phyloP scores from a whole-genome alignment of 1,140 invertebrate genomes.

The Oryzaephilus surinamensis region DNA sequence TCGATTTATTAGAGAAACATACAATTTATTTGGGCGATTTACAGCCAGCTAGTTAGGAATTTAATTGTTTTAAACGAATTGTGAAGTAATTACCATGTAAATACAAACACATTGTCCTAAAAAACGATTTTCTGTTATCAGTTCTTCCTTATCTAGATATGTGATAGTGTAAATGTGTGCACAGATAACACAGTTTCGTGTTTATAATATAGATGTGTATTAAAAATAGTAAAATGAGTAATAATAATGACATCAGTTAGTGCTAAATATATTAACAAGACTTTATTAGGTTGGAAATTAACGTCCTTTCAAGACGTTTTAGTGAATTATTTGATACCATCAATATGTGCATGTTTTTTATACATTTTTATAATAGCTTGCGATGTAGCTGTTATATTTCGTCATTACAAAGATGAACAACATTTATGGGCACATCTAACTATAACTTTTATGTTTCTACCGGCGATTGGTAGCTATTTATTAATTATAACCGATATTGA shows the following conservation, averaged over 20 bases:
- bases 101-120: too few species aligned
- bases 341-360: constrained; percentile 34
- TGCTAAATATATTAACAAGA: constrained; percentile 10
- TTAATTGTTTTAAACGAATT: too few species aligned
- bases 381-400: constrained; percentile 39
- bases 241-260: too few species aligned
- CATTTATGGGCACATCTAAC: constrained; percentile 39
- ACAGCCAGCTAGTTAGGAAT: too few species aligned
- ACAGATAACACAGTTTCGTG: too few species aligned
- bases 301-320: constrained; percentile 38
- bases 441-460: constrained; percentile 39
- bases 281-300: constrained; percentile 28
- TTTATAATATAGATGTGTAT: too few species aligned
- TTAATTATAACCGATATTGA: constrained; percentile 41
- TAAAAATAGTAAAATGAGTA: too few species aligned
- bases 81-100: too few species aligned
- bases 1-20: constrained; percentile 52
- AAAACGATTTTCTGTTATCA: too few species aligned
- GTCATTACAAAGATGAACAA: constrained; percentile 40
- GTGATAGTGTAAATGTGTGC: too few species aligned
- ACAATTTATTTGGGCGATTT: constrained; percentile 49
- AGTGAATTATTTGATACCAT: constrained; percentile 39
- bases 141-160: too few species aligned
- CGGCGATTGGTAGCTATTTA: constrained; percentile 41
- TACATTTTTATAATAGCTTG: constrained; percentile 40